Percentiles rank a stretch among this genome's conserved stretches.
phyloP scores from a whole-genome alignment of 2,113 vertebrate genomes.

The Dendropsophus ebraccatus region DNA sequence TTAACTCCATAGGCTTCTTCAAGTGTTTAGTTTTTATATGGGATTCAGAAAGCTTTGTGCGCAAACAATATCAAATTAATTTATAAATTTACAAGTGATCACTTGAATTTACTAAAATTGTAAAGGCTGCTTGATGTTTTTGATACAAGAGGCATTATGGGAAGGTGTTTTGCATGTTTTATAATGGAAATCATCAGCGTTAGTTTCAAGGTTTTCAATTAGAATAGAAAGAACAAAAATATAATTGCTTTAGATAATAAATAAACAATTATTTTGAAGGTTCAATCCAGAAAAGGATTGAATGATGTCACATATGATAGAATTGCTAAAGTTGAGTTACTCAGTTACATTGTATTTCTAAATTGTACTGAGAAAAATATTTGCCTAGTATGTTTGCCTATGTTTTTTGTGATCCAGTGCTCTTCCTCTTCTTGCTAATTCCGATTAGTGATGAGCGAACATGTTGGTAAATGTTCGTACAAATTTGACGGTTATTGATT shows the following conservation, averaged over 20 bases:
- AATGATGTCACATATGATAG: too few relatives aligned
- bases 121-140: not conserved
- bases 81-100: not conserved
- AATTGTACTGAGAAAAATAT: too few relatives aligned
- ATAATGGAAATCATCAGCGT: not conserved
- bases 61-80: not conserved
- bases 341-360: too few relatives aligned
- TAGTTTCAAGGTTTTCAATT: not conserved
- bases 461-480: too few relatives aligned
- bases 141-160: not conserved
- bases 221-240: not conserved
- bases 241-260: not conserved
- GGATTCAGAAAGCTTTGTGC: not conserved
- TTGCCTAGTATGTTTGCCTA: too few relatives aligned
- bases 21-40: not conserved
- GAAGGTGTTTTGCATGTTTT: not conserved
- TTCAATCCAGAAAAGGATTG: not conserved
- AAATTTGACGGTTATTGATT: too few relatives aligned
- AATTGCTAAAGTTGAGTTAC: too few relatives aligned
- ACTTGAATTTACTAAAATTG: constrained; percentile 3
- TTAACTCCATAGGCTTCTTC: not conserved
- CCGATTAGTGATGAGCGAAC: too few relatives aligned
- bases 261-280: not conserved
- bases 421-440: too few relatives aligned
- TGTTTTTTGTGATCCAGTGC: too few relatives aligned